Evolutionary conservation across 1,140 invertebrate species (phyloP), one percentile per base, ranked within the genome.

Genomic region (Pinna nobilis): DNA sequence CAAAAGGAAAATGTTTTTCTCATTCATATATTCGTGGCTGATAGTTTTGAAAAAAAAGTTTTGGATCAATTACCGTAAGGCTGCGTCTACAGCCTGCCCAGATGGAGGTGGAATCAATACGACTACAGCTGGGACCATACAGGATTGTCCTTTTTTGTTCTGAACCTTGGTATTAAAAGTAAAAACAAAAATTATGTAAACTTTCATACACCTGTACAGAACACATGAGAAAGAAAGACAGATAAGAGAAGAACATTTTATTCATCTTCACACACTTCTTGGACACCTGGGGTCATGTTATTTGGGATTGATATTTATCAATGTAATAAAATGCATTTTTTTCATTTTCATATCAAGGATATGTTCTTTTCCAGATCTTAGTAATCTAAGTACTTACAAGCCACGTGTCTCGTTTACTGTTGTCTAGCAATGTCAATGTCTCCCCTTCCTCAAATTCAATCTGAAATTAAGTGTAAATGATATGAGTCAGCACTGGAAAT

Each of bases 31-130:
- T n/a, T n/a, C n/a, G n/a, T n/a, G n/a, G n/a, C n/a, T n/a, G n/a
- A n/a, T n/a, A n/a, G n/a, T n/a, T n/a, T n/a, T n/a, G n/a, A n/a
- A n/a, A n/a, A n/a, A n/a, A n/a, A n/a, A n/a, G n/a, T n/a, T n/a
- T n/a, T n/a, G n/a, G n/a, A n/a, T n/a, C n/a, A 6, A 59, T 67
- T 81, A 88, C 87, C 79, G 86, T 37, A 86, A 74, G 28, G 83
- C 86, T 25, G 81, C 83, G 51, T 88, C 86, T 3, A 86, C 49
- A 5, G 86, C 86, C 11, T 80, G 67, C 30, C 82, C 81, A 30
- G 75, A 76, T 9, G 86, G 86, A 0, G 80, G 80, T 11, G 83
- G 84, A 30, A 88, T 84, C 20, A 88, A 70, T 2, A 88, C 18
- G 23, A 85, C 73, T 0, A 84, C 79, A 41, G 87, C 74, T 18